Evolutionary conservation across 2,888 invertebrate genomes (phyloP).

Genomic region (Cremastinae sp.): DNA sequence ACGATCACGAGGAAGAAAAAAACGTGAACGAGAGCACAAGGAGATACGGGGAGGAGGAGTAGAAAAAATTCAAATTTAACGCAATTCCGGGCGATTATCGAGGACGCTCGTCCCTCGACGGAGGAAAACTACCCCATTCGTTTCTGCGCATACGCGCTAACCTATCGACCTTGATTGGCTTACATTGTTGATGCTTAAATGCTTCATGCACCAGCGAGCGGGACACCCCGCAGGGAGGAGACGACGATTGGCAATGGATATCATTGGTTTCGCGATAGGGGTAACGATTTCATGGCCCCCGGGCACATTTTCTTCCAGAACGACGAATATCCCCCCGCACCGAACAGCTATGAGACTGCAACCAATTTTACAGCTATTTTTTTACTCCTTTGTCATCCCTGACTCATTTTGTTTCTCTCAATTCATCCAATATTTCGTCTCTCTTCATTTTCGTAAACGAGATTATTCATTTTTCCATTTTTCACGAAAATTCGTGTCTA

Average conservation of each 20-base stretch:
- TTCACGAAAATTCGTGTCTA: no score
- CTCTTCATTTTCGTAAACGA: no score
- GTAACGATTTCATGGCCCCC: conserved; percentile 77
- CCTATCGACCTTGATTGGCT: conserved; percentile 77
- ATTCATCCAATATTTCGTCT: no score
- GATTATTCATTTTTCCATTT: no score
- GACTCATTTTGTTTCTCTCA: no score
- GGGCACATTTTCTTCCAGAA: conserved; percentile 62
- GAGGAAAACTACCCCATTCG: conserved; percentile 8
- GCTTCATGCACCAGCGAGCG: conserved; percentile 80
- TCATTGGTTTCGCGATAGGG: conserved; percentile 76
- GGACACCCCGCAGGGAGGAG: conserved; percentile 61
- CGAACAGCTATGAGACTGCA: not conserved
- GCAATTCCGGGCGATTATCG: conserved; percentile 79
- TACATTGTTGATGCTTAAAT: conserved; percentile 80
- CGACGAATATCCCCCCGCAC: conserved; percentile 40
- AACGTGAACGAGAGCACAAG: conserved; percentile 11
- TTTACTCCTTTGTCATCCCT: not conserved
- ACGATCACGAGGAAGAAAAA: conserved; percentile 6
- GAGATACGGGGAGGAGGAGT: conserved; percentile 38
- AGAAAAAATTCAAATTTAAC: conserved; percentile 78
- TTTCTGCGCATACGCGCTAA: conserved; percentile 54
- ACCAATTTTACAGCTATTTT: conserved; percentile 7
- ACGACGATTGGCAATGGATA: conserved; percentile 61
- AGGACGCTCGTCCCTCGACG: conserved; percentile 62